Percentiles rank a stretch among this genome's conserved stretches.
phyloP scores from a whole-genome alignment of 1,140 invertebrate genomes.

The Arctopsyche grandis region DNA sequence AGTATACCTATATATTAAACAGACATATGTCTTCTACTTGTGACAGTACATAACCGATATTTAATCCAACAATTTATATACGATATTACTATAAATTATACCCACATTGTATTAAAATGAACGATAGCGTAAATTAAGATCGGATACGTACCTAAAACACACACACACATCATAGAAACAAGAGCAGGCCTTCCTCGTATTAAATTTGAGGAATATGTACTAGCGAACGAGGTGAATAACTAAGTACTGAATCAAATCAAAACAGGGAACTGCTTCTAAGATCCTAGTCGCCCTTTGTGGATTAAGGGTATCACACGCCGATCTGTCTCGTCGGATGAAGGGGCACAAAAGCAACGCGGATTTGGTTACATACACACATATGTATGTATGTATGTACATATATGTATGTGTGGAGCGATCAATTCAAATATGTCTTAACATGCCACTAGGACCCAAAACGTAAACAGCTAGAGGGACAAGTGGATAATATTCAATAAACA shows the following conservation, averaged over 20 bases:
- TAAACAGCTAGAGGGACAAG: too few species aligned
- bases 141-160: too few species aligned
- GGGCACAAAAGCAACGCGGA: neutral
- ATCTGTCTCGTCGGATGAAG: neutral
- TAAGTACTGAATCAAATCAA: constrained; percentile 1
- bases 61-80: too few species aligned
- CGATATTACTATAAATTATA: too few species aligned
- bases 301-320: neutral
- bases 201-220: neutral
- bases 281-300: neutral
- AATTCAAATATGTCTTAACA: too few species aligned
- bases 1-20: neutral
- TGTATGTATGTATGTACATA: neutral
- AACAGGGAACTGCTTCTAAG: neutral
- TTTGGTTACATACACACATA: neutral
- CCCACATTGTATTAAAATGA: too few species aligned
- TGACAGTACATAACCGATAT: too few species aligned
- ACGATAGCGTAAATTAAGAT: too few species aligned
- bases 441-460: too few species aligned
- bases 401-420: neutral
- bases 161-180: neutral
- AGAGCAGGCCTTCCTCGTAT: neutral
- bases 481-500: too few species aligned
- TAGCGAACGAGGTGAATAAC: neutral
- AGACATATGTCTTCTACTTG: neutral